Evolutionary conservation across 2,797 vertebrate genomes (phyloP).

Genomic region (Sebastiscus tertius): DNA sequence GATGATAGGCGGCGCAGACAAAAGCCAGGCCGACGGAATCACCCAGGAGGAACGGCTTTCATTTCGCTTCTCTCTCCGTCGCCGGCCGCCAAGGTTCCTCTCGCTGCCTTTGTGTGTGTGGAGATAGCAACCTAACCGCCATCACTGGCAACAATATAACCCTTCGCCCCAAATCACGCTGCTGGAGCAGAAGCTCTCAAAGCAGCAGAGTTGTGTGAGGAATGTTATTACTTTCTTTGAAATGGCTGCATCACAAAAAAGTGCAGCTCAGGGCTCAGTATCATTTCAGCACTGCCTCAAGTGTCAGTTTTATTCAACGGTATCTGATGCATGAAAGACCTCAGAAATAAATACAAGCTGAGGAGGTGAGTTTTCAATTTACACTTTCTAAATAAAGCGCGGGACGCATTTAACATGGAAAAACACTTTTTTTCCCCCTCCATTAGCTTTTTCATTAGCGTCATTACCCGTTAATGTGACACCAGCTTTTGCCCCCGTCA

Average conservation of each 20-base stretch:
- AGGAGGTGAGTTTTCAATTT: not conserved
- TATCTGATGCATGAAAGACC: not conserved
- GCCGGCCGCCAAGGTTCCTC: slow-evolving; percentile 53
- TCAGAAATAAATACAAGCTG: slow-evolving; percentile 6
- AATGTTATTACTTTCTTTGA: slow-evolving; percentile 53
- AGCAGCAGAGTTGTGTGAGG: slow-evolving; percentile 19
- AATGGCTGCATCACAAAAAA: slow-evolving; percentile 26
- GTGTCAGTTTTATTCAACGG: not conserved
- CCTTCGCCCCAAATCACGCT: slow-evolving; percentile 25
- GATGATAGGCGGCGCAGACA: slow-evolving; percentile 64
- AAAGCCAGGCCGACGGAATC: slow-evolving; percentile 64
- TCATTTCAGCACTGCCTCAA: not conserved
- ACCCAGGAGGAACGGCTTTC: slow-evolving; percentile 76
- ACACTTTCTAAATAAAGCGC: not conserved
- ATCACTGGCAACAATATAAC: slow-evolving; percentile 62
- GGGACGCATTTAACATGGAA: not conserved
- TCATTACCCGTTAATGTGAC: not conserved
- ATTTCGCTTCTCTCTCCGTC: slow-evolving; percentile 51
- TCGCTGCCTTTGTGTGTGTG: slow-evolving; percentile 50
- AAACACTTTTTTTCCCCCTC: not conserved
- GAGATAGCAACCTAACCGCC: slow-evolving; percentile 44
- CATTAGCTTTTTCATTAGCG: not conserved
- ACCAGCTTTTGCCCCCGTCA: not conserved
- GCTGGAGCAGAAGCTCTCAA: slow-evolving; percentile 36
- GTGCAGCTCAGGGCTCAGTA: slow-evolving; percentile 15